Evolutionary conservation across 2,797 vertebrate genomes (phyloP), one percentile per base, ranked within the genome.

Genomic region (Spinus pinus): DNA sequence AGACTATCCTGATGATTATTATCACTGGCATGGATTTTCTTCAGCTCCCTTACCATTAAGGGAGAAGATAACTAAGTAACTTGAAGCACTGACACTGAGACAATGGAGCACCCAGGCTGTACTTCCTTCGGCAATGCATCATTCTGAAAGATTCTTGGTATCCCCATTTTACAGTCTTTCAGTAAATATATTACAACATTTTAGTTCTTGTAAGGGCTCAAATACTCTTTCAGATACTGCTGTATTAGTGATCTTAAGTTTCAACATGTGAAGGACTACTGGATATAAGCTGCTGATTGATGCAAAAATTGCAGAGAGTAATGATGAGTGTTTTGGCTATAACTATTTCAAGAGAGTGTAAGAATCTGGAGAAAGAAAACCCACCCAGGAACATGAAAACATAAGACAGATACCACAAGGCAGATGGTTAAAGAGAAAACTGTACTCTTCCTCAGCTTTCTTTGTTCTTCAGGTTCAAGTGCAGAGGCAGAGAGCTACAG

Each of bases 51-150:
- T 37, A n/a, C 33, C 42, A 57, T 46, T 67, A 65, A 71, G 37
- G 27, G 61, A 78, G 19, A 14, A 4, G 31, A 65, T 86, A 80
- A 91, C 91, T 65, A 87, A 91, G 84, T 53, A 89, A 50, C 57
- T 17, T 35, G 31, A 88, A 74, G 42, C 25, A 50, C 24, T 37
- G 23, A 85, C 9, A 10, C 39, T 25, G 31, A 86, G 35, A 79
- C 42, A 13, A 16, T 37, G 30, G 57, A 73, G 56, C 37, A 82
- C 53, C 11, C 3, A 1, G 33, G 23, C 47, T 51, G 41, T 20
- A 42, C 17, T 42, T 51, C 49, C 49, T 83, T 81, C 65, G 82
- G 75, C 66, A 83, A 0, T 0, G 0, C 35, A 69, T 51, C 17
- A 12, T n/a, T 53, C 84, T 51, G 50, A 65, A 31, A 4, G 25